Evolutionary conservation across 2,888 invertebrate genomes (phyloP), one percentile per base, ranked within the genome.

Genomic region (Prosopocoilus inquinatus): DNA sequence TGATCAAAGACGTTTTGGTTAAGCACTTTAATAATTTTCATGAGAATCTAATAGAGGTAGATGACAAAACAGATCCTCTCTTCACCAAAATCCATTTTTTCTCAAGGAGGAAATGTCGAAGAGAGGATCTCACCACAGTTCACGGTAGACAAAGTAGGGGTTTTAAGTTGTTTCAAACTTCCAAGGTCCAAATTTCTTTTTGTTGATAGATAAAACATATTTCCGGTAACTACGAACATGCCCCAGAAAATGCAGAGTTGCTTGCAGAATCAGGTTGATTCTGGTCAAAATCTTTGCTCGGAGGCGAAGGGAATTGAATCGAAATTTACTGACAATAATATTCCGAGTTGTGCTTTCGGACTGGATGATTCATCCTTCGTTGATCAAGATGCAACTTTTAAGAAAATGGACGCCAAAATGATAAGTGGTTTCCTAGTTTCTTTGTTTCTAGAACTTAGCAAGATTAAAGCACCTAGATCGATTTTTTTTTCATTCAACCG

Each of bases 291-390:
- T 12, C 38, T 51, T 16, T 56, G 54, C 2, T 8, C 59, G 16
- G 54, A 59, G 12, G 55, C 59, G 7, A 64, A 61, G 52, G 55
- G 60, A n/a, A 9, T 65, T 36, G 65, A 67, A 15, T 39, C 58
- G 2, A 64, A 67, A 56, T 70, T 63, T 46, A 71, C 72, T 2
- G 58, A 75, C 0, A 79, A 81, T 54, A 75, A 77, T 41, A 77
- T 81, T 0, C 75, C 77, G 1, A 75, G 74, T 53, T 78, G 77
- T 44, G 79, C 79, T n/a, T 70, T 79, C 53, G 81, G 80, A 0
- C 51, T 79, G 0, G 73, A 79, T 4, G 78, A 78, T 0, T 68
- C 73, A 16, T 75, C 75, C 49, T 79, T 80, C 15, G 63, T 65
- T 9, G 62, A 66, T 51, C 47, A 59, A 0, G 61, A 68, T 48